Evolutionary conservation across 37 sponge, comb jelly and placozoan genomes (phyloP), one percentile per base, ranked within the genome.

Genomic region (Bolinopsis microptera): DNA sequence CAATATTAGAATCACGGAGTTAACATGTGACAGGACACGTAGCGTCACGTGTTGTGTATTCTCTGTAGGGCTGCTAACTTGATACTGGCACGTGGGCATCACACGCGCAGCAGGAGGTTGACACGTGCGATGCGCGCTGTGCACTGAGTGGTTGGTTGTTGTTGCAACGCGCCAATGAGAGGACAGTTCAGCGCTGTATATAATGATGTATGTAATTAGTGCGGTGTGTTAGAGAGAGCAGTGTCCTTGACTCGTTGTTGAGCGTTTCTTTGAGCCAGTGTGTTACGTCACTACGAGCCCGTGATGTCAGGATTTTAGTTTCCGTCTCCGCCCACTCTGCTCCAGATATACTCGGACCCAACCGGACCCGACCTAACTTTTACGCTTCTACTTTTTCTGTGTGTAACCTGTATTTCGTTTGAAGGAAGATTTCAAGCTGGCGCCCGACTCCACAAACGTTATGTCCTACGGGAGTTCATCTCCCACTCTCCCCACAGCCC

Each of bases 251-350:
- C 61, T 48, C 61, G 61, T 48, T 26, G 90, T n/a, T 23, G 13
- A 41, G 41, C 41, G 61, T 86, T 41, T 86, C 90, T 86, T 41
- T 41, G 41, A 30, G 38, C 36, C 48, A 41, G 90, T 40, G 90
- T 86, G 90, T 86, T 22, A 39, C 90, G 61, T 86, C 32, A 41
- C 34, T 38, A 26, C 3, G 9, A 40, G 3, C 61, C 25, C 9
- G 35, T 86, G 90, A 86, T 86, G 90, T 86, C 90, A 86, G 41
- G 36, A 28, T 86, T 77, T 32, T 77, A 77, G 80, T 34, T 77
- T 77, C 80, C 80, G 27, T 27, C 80, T 77, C 33, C 28, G 33
- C 80, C 80, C 80, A 34, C 80, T 32, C 32, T 32, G 80, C 61
- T 48, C 61, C 61, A 18, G 61, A 48, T 48, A 48, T 48, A 48